Base-by-base conservation (phyloP, 1,140 invertebrate species). In the Drosophila tsacasi region DNA sequence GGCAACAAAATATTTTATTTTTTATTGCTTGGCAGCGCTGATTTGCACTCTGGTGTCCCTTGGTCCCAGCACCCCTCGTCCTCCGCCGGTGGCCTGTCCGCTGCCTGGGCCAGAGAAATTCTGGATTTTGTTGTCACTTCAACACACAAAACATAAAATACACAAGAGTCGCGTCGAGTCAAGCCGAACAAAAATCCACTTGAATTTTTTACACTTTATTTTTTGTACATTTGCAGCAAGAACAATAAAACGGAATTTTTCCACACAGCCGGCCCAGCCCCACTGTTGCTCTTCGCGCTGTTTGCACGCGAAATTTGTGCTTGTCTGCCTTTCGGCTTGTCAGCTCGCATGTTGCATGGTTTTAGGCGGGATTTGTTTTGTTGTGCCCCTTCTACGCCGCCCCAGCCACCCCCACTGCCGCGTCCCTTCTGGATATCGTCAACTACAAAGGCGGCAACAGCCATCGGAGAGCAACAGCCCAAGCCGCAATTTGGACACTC, bases 161-260 rank as follows among this genome's bases (percentile, higher is more conserved):
- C 61, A 73, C 55, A 84, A 78, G 55, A 78, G 71, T 71, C 68
- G 67, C 54, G 69, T 59, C 50, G 71, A 73, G 69, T 42, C 58
- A 54, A 62, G 75, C 44, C 62, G 61, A 80, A 86, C 83, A 84
- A 90, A 90, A 90, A 90, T 89, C 86, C 85, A 90, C 85, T 89
- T 90, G 85, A 91, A 90, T 89, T 89, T 89, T 89, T 85, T 89
- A 90, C 85, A 90, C 86, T 90, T 81, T 89, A 85, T 89, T 85
- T 89, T 79, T 76, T 89, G 79, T 89, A 87, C 80, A 89, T 85
- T 85, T 82, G 46, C 82, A 74, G 68, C 62, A 55, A 61, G 59
- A 61, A 35, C 62, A 76, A 54, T 58, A 71, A 71, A 71, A 57
- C 21, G 64, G 64, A 71, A 71, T 69, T 71, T 66, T 35, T 66